Evolutionary conservation across 2,888 invertebrate genomes (phyloP), one percentile per base, ranked within the genome.

Genomic region (Chymomyza amoena): DNA sequence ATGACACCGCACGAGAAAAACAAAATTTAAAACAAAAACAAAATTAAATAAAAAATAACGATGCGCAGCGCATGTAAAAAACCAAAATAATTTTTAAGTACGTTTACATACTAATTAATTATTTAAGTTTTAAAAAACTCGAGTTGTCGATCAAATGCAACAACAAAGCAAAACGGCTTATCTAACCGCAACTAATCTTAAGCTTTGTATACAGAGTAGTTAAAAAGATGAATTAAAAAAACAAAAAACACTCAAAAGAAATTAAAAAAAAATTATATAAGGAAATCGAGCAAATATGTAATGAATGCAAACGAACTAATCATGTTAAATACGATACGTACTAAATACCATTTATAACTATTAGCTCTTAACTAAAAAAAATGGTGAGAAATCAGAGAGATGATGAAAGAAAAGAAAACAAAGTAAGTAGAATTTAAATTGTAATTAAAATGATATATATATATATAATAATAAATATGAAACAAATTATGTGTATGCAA

Each of bases 31-130:
- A 25, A 25, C 25, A 9, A 81, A 81, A 81, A 78, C 78, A 79
- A 82, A 84, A 70, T n/a, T 25, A 25, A 4, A 25, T 25, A 25
- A 25, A 61, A 59, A 69, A 76, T 61, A 64, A 50, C 61, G 72
- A 87, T 84, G 89, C 88, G 87, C 87, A 87, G 85, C 81, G 89
- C 90, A 90, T 87, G 89, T 89, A 84, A 89, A 57, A 57, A 88
- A 88, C 79, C 77, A 83, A 80, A 79, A 85, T 87, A 85, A 81
- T 76, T 78, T 80, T 64, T 79, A 88, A 87, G 78, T 79, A 77
- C 74, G 56, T 68, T 73, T 45, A 75, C 77, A 79, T 75, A 77
- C 69, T 77, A 77, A 81, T 75, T 80, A 87, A 78, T 76, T 86
- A 70, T 79, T 80, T 80, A 84, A 79, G 76, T 85, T 86, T 88